Percentiles rank a stretch among this genome's conserved stretches.
phyloP scores from a whole-genome alignment of 1,140 invertebrate genomes.

The Palaemon carinicauda region DNA sequence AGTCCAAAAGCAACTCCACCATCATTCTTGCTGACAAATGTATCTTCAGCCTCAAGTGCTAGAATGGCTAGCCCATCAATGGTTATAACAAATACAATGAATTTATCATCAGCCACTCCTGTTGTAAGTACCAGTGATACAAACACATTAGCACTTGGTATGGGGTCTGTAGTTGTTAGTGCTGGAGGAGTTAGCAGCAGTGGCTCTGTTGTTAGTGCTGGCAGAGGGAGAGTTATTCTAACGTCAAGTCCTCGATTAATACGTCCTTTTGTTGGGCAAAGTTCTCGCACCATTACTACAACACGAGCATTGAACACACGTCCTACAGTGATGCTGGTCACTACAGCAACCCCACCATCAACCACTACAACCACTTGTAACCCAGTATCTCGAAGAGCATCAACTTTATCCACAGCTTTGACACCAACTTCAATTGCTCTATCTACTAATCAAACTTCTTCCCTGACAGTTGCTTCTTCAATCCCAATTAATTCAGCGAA shows the following conservation, averaged over 20 bases:
- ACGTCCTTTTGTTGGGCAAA: conserved; percentile 13
- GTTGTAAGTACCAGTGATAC: too few species aligned
- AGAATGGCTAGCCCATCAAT: conserved; percentile 18
- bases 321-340: conserved; percentile 35
- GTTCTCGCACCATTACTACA: not conserved
- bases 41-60: conserved; percentile 5
- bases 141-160: not conserved
- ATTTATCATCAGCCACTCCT: not conserved
- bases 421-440: not conserved
- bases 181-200: not conserved
- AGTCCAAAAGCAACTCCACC: conserved; percentile 12
- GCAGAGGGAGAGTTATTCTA: conserved; percentile 29
- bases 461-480: not conserved
- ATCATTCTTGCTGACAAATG: conserved; percentile 37
- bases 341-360: not conserved
- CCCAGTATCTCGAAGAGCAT: not conserved
- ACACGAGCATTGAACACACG: not conserved
- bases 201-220: not conserved
- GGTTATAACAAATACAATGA: conserved; percentile 42
- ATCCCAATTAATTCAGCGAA: not conserved
- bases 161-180: conserved; percentile 24
- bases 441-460: not conserved
- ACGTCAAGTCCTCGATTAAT: conserved; percentile 35
- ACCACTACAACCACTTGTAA: not conserved
- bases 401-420: not conserved